Base-by-base conservation (phyloP, 2,797 vertebrate species). In the Cottoperca gobio region DNA sequence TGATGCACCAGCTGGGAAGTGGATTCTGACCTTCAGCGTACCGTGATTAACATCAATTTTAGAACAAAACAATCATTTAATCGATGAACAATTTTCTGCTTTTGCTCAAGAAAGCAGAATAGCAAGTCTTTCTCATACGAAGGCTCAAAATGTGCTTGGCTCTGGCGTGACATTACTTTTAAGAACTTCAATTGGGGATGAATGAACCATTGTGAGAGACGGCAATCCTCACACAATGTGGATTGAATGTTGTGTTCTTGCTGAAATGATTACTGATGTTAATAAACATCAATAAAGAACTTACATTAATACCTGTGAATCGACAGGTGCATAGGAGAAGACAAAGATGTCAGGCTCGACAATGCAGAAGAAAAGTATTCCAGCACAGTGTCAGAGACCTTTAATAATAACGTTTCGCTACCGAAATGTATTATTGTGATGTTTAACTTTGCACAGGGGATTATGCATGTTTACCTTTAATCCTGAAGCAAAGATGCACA, bases 391-490 rank as follows among this genome's bases (percentile, higher is more conserved):
- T n/a, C n/a, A n/a, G n/a, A n/a, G n/a, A n/a, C n/a, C n/a, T n/a
- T n/a, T n/a, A n/a, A n/a, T n/a, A n/a, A n/a, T n/a, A n/a, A n/a
- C n/a, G n/a, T n/a, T n/a, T n/a, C n/a, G n/a, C n/a, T n/a, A n/a
- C n/a, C n/a, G n/a, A n/a, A n/a, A n/a, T n/a, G n/a, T n/a, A n/a
- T n/a, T n/a, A n/a, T n/a, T n/a, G n/a, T n/a, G n/a, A n/a, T n/a
- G n/a, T n/a, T n/a, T n/a, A n/a, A n/a, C n/a, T n/a, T 33, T 31
- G 33, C 8, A 8, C 16, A 28, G 8, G 21, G 35, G 64, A 73
- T 68, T 48, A 60, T 63, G 3, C 33, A n/a, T 69, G 48, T 79
- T 70, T 54, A 58, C 11, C 31, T 75, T 73, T 66, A 71, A 75
- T 71, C 26, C 13, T 53, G 24, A 39, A 50, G 50, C 37, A 43